phyloP scores from a whole-genome alignment of 2,888 invertebrate species.

The Falcaria lacertinaria region DNA sequence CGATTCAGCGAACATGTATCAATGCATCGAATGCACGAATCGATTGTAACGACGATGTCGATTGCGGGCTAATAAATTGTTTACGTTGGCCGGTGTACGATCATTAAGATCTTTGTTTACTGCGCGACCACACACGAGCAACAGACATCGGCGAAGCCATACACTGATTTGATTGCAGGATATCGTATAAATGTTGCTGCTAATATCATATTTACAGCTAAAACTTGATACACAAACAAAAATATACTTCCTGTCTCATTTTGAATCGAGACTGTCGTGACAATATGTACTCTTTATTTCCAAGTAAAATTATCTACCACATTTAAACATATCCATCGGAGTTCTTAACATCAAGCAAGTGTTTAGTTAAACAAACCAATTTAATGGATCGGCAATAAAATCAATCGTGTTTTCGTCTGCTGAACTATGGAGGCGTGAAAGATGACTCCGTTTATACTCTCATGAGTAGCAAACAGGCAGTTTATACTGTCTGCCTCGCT shows the following conservation, averaged over 20 bases:
- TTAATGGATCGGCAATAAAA: constrained; percentile 35
- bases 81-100: constrained; percentile 58
- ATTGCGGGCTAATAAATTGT: constrained; percentile 70
- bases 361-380: constrained; percentile 9
- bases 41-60: constrained; percentile 64
- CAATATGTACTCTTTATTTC: not conserved
- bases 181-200: constrained; percentile 61
- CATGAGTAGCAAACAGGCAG: constrained; percentile 44
- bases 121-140: constrained; percentile 68
- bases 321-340: no score
- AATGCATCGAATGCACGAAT: constrained; percentile 55
- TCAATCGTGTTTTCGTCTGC: constrained; percentile 38
- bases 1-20: constrained; percentile 51
- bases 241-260: constrained; percentile 31
- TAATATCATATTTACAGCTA: constrained; percentile 59
- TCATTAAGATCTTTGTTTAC: constrained; percentile 75
- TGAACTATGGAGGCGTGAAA: constrained; percentile 32
- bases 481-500: constrained; percentile 42
- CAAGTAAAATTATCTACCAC: no score
- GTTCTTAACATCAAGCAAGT: no score
- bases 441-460: constrained; percentile 45
- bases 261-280: constrained; percentile 1
- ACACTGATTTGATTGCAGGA: constrained; percentile 70
- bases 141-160: constrained; percentile 64
- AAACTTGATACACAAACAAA: constrained; percentile 29